Conservation (phyloP, 2,113 vertebrate genomes). For the Motacilla alba region DNA sequence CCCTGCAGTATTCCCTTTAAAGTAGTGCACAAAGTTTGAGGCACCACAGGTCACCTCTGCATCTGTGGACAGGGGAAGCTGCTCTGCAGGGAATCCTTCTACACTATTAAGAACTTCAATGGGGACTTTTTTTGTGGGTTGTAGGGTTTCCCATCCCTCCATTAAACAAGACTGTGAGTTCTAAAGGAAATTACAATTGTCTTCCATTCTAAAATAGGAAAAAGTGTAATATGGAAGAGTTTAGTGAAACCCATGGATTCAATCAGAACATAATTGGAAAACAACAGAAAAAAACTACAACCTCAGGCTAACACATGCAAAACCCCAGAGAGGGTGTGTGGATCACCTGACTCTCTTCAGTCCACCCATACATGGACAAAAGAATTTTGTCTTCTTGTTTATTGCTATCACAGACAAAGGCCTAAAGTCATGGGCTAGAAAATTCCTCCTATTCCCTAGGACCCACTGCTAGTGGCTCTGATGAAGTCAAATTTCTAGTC, state of each 20-base stretch:
- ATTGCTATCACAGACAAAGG: not conserved
- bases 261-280: not conserved
- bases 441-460: not conserved
- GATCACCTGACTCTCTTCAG: not conserved
- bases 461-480: not conserved
- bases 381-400: not conserved
- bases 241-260: not conserved
- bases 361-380: rapidly evolving
- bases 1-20: too few species aligned
- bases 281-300: not conserved
- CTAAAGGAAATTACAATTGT: not conserved
- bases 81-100: not conserved
- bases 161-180: not conserved
- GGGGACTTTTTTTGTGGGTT: not conserved
- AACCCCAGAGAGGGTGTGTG: not conserved
- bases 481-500: not conserved
- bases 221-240: not conserved
- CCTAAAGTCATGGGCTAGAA: not conserved
- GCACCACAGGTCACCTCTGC: not conserved
- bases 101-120: not conserved
- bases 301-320: not conserved
- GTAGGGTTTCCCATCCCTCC: rapidly evolving
- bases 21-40: not conserved
- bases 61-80: not conserved
- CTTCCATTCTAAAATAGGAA: not conserved